Base-by-base conservation (phyloP, 2,797 vertebrate genomes). In the Luscinia megarhynchos region DNA sequence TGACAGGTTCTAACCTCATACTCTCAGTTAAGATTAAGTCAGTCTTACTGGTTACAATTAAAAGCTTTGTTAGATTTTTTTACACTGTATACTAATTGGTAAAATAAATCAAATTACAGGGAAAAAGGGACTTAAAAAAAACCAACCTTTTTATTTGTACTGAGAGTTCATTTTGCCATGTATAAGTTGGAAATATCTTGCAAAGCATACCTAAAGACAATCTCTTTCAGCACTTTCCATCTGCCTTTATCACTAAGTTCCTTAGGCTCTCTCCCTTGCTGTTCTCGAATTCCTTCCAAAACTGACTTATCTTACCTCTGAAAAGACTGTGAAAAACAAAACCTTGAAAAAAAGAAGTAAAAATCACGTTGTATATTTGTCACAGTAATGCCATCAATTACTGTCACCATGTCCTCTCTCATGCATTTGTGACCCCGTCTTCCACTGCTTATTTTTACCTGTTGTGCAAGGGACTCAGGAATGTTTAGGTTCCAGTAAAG, bases 241-340 rank as follows among this genome's bases (percentile, higher is more conserved):
- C 48, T 87, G 57, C 46, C 51, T 88, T 90, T 84, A 81, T 54
- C 50, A 36, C 67, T 89, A 77, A 30, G 57, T 74, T 89, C 24
- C 61, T 84, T 83, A 92, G 72, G 61, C 27, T 94, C 53, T 70
- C 72, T 77, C 61, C 68, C 74, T 74, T 64, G 38, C 22, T 4
- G 1, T 51, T 89, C 55, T 51, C 7, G 20, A 70, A 93, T 38
- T 62, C 36, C 72, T 94, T 80, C 57, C 75, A 87, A 67, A 88
- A 78, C 46, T 66, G 62, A 68, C 54, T 80, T 82, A 70, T 76
- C 63, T 79, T 87, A 83, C 54, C 36, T 85, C 72, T 78, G 72
- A 36, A 68, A 89, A 85, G 69, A 62, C 64, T 91, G 51, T 63
- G 55, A 84, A 82, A 94, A 95, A 78, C 46, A 89, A 86, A 41